Percentiles rank a stretch among this genome's conserved stretches.
These are phyloP conservation scores for Athene noctua DNA, from an alignment of 2,113 vertebrate genomes.

Conservation along the genomic window DNA sequence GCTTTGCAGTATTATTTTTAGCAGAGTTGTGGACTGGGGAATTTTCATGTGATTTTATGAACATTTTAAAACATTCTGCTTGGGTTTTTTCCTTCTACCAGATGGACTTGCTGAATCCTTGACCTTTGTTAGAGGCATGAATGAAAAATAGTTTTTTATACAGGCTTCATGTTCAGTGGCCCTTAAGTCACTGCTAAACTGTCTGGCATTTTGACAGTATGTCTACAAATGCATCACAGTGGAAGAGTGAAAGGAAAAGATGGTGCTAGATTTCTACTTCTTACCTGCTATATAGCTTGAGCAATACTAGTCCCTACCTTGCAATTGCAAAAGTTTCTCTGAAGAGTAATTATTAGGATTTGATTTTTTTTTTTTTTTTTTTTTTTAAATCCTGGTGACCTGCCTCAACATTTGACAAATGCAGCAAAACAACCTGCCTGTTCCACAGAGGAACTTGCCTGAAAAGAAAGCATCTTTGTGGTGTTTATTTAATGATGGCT, in stretches of 20 bases:
- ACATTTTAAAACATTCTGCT: not conserved
- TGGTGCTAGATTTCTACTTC: not conserved
- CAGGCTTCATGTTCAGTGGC: not conserved
- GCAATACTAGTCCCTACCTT: not conserved
- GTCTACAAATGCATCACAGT: not conserved
- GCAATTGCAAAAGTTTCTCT: not conserved
- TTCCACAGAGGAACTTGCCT: not conserved
- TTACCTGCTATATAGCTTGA: not conserved
- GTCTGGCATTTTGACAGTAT: not conserved
- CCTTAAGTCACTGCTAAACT: not conserved
- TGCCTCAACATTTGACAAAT: not conserved
- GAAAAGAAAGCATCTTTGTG: not conserved
- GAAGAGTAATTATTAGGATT: not conserved
- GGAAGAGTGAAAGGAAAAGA: not conserved
- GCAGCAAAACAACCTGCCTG: not conserved
- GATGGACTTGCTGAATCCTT: not conserved
- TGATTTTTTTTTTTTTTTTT: not conserved
- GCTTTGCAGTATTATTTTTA: not conserved
- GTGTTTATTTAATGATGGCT: not conserved
- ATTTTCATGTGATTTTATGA: not conserved
- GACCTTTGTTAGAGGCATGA: not conserved
- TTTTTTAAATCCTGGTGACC: not conserved
- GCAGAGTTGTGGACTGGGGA: not conserved
- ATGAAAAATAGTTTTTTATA: not conserved
- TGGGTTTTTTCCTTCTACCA: not conserved